Evolutionary conservation across 2,113 vertebrate genomes (phyloP).

Genomic region (Lynx canadensis): DNA sequence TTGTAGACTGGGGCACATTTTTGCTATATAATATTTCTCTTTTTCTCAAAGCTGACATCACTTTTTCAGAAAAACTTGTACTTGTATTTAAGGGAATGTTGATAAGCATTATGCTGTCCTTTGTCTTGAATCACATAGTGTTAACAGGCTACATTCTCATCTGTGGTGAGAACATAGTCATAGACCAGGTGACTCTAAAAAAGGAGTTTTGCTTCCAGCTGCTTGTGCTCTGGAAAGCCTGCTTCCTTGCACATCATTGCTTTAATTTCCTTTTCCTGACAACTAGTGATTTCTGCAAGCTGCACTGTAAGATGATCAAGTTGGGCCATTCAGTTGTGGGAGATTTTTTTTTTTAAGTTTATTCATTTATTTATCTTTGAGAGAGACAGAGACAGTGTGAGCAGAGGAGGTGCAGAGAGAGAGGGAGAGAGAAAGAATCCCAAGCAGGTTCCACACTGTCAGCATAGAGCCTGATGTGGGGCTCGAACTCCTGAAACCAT

Average conservation of each 20-base stretch:
- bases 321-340: not conserved
- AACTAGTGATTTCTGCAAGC: not conserved
- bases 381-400: no score
- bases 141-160: not conserved
- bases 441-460: no score
- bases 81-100: not conserved
- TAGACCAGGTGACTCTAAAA: not conserved
- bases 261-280: not conserved
- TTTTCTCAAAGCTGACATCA: not conserved
- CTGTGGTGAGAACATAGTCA: not conserved
- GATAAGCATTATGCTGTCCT: not conserved
- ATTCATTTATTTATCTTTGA: no score
- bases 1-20: not conserved
- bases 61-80: not conserved
- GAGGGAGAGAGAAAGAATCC: no score
- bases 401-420: no score
- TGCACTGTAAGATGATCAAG: not conserved
- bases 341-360: not conserved
- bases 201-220: not conserved
- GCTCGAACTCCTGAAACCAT: no score
- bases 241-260: not conserved
- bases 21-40: not conserved
- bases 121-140: not conserved
- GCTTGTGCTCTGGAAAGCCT: not conserved
- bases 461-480: no score